Evolutionary conservation across 2,888 invertebrate genomes (phyloP).

Genomic region (Parnassius mnemosyne): DNA sequence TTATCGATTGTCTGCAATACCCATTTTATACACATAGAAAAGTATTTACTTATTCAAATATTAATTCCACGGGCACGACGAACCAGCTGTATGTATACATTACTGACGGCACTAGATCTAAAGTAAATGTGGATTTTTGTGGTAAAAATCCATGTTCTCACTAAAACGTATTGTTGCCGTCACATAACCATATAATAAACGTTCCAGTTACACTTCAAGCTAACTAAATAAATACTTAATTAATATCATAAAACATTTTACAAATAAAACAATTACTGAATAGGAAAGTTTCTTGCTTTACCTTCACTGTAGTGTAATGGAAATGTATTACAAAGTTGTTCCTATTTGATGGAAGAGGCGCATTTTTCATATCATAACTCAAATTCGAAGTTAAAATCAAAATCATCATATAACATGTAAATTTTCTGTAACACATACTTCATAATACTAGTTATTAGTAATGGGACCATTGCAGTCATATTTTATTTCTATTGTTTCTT

Average conservation of each 20-base stretch:
- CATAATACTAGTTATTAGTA: background rate
- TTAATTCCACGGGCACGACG: slow-evolving; percentile 22
- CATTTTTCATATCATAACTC: slow-evolving; percentile 28
- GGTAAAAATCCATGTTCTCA: slow-evolving; percentile 6
- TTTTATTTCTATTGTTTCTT: background rate
- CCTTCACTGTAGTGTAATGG: slow-evolving; percentile 35
- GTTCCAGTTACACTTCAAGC: slow-evolving; percentile 41
- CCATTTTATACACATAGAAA: no score
- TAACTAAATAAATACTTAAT: slow-evolving; percentile 75
- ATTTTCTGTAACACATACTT: background rate
- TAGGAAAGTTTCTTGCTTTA: slow-evolving; percentile 36
- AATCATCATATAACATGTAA: background rate
- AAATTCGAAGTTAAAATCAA: background rate
- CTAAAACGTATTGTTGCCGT: slow-evolving; percentile 20
- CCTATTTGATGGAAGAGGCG: slow-evolving; percentile 25
- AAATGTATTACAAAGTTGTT: slow-evolving; percentile 36
- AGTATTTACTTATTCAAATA: slow-evolving; percentile 5
- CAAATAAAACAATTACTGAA: slow-evolving; percentile 49
- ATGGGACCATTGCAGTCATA: background rate
- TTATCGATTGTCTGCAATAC: no score
- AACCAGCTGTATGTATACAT: slow-evolving; percentile 5
- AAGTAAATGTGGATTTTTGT: background rate
- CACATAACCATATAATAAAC: slow-evolving; percentile 28
- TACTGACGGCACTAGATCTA: background rate
- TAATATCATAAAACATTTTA: slow-evolving; percentile 68